Conservation (phyloP, 2,888 invertebrate genomes). For the Clistopyga incitator region DNA sequence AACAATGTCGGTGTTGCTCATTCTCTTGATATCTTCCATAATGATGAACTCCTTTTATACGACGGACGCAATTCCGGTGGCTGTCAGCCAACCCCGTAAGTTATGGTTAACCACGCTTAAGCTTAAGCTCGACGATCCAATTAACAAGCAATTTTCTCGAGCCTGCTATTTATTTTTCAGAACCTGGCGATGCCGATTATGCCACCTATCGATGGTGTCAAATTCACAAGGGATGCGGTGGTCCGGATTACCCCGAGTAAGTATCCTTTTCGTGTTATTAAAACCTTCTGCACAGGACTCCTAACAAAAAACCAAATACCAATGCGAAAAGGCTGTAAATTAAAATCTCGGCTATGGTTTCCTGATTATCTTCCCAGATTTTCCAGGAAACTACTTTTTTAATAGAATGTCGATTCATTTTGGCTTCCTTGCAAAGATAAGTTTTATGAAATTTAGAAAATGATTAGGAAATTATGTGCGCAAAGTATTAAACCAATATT, state of each 20-base stretch:
- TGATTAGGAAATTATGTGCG: too few species aligned
- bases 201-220: background rate
- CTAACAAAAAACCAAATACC: too few species aligned
- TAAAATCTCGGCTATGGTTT: too few species aligned
- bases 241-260: background rate
- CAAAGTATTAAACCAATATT: too few species aligned
- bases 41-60: background rate
- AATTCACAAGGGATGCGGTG: background rate
- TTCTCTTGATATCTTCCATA: conserved; percentile 3
- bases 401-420: too few species aligned
- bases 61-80: background rate
- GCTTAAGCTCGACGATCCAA: background rate
- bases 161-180: background rate
- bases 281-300: too few species aligned
- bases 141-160: background rate
- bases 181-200: background rate
- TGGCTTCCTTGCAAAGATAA: too few species aligned
- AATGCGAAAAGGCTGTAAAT: too few species aligned
- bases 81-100: background rate
- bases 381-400: too few species aligned
- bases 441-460: too few species aligned
- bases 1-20: background rate
- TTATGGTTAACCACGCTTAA: background rate
- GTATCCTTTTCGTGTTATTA: too few species aligned
- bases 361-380: too few species aligned